Conservation (phyloP, 2,888 invertebrate species). For the Oscheius myriophilus region DNA sequence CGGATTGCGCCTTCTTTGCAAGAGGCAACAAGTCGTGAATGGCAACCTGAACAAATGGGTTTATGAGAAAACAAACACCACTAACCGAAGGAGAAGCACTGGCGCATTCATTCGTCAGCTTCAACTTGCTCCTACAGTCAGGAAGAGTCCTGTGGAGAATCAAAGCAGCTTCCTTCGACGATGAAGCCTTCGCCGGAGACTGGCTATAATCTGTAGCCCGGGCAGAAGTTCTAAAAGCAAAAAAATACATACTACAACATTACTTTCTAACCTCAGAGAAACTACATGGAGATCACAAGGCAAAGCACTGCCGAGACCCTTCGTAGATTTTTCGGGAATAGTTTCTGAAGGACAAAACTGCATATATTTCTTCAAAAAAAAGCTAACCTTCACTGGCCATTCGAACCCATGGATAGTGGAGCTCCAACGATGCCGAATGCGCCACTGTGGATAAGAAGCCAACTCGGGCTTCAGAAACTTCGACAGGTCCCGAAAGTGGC, state of each 20-base stretch:
- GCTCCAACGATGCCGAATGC: conserved; percentile 46
- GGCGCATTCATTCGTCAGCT: conserved; percentile 10
- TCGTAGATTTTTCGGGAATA: conserved; percentile 26
- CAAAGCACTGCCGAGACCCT: conserved; percentile 38
- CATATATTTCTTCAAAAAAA: background rate
- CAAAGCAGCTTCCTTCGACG: conserved; percentile 52
- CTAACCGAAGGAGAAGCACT: background rate
- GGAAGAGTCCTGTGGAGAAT: conserved; percentile 58
- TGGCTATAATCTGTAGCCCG: conserved; percentile 35
- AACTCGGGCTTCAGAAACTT: conserved; percentile 34
- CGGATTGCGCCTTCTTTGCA: conserved; percentile 25
- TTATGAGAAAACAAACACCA: too few relatives aligned
- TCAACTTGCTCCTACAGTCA: conserved; percentile 58
- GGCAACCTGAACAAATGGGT: conserved; percentile 3
- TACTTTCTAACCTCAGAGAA: conserved; percentile 35
- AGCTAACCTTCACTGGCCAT: conserved; percentile 32
- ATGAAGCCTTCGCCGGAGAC: conserved; percentile 13
- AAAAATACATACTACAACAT: background rate
- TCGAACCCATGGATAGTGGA: conserved; percentile 63
- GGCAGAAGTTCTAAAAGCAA: conserved; percentile 34
- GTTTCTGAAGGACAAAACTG: conserved; percentile 6
- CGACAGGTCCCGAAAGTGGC: conserved; percentile 39
- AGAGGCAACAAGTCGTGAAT: conserved; percentile 5
- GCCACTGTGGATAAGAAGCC: conserved; percentile 63
- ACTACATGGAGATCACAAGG: conserved; percentile 52